Percentiles rank a stretch among this genome's conserved stretches.
These are phyloP conservation scores for Cinclus mexicanus DNA, from an alignment of 2,113 vertebrate species.

Conservation along the genomic window DNA sequence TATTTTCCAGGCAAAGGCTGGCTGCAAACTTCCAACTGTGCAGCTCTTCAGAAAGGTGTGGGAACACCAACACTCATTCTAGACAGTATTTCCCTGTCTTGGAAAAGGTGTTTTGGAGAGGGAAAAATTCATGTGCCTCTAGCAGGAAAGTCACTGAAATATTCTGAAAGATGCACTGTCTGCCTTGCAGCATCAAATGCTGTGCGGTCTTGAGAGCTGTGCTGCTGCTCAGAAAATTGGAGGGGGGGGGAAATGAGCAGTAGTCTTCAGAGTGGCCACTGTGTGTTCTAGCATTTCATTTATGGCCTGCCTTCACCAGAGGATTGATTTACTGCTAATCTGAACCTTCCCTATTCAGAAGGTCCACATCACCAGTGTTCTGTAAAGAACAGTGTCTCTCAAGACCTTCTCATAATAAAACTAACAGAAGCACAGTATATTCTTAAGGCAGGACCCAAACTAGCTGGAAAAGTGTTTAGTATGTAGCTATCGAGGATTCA, in stretches of 20 bases:
- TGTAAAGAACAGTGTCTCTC: neutral
- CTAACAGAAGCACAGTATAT: neutral
- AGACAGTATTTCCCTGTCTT: slow-evolving; percentile 20
- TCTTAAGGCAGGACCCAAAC: neutral
- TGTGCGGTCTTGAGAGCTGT: neutral
- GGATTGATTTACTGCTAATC: slow-evolving; percentile 36
- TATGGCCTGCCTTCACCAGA: slow-evolving; percentile 14
- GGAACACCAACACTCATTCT: neutral
- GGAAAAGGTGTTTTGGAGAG: neutral
- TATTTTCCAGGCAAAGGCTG: neutral
- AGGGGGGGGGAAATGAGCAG: neutral
- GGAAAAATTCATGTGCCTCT: neutral
- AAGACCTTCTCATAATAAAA: neutral
- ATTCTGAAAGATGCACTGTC: slow-evolving; percentile 50
- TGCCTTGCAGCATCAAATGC: neutral
- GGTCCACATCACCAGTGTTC: neutral
- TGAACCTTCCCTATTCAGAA: neutral
- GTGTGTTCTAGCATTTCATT: slow-evolving; percentile 8
- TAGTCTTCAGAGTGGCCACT: slow-evolving; percentile 2
- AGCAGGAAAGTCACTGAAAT: neutral
- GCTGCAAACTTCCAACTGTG: neutral
- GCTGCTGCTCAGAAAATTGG: neutral
- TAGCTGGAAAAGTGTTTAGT: slow-evolving; percentile 22
- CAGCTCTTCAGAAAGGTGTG: slow-evolving; percentile 14
- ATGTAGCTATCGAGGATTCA: neutral